Conservation (phyloP, 2,888 invertebrate species). For the Erannis defoliaria region DNA sequence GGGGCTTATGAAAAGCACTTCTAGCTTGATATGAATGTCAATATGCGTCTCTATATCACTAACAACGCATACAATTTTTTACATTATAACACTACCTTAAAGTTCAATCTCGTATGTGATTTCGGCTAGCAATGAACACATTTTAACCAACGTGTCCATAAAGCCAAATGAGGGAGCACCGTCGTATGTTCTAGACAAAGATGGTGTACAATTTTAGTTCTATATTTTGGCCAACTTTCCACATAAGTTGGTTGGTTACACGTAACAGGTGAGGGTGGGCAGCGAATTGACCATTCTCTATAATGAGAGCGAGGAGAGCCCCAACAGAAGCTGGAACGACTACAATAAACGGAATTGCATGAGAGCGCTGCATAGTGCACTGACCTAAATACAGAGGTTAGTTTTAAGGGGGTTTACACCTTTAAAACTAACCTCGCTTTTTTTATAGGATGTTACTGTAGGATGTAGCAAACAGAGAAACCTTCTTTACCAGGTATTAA, state of each 20-base stretch:
- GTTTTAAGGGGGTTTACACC: slow-evolving; percentile 18
- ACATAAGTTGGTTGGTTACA: background rate
- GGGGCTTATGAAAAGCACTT: slow-evolving; percentile 19
- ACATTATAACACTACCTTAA: background rate
- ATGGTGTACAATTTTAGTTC: background rate
- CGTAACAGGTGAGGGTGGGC: slow-evolving; percentile 40
- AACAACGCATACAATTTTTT: background rate
- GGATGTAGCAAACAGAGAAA: too few species aligned
- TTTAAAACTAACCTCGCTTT: slow-evolving; percentile 9
- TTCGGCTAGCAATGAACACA: background rate
- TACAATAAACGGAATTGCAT: slow-evolving; percentile 45
- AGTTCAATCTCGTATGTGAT: background rate
- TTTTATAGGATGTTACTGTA: background rate
- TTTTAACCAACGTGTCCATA: background rate
- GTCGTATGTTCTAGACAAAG: too few species aligned
- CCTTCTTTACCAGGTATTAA: too few species aligned
- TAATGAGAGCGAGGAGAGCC: slow-evolving; percentile 40
- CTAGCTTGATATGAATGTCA: slow-evolving; percentile 14
- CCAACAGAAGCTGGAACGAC: slow-evolving; percentile 36
- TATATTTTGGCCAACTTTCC: background rate
- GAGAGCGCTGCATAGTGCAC: slow-evolving; percentile 25
- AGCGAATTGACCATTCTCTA: slow-evolving; percentile 35
- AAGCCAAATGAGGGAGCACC: background rate
- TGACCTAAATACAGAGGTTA: slow-evolving; percentile 30
- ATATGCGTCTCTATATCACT: slow-evolving; percentile 5